These are phyloP conservation scores for Alligator sinensis DNA, from an alignment of 2,113 vertebrate species.

Conservation along the genomic window DNA sequence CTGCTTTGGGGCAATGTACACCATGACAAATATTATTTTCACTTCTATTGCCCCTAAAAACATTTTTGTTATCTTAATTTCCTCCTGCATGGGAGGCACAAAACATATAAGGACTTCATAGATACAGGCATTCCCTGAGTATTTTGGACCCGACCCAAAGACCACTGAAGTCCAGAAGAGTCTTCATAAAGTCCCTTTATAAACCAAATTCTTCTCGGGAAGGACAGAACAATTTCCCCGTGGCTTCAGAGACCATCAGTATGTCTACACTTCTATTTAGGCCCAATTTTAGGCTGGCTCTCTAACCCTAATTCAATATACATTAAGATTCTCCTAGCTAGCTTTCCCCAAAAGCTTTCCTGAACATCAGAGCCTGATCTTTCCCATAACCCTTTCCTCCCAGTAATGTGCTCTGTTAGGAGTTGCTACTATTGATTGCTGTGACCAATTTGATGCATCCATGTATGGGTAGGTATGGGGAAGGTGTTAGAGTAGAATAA, in stretches of 20 bases:
- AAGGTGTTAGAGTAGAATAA: slow-evolving; percentile 44
- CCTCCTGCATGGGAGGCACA: not conserved
- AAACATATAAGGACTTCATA: not conserved
- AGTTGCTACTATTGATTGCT: slow-evolving; percentile 60
- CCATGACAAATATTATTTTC: not conserved
- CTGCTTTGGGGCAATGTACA: not conserved
- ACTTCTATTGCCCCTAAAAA: not conserved
- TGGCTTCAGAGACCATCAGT: not conserved
- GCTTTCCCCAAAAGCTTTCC: too few species aligned
- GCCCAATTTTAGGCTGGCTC: not conserved
- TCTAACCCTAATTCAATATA: not conserved
- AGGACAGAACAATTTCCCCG: not conserved
- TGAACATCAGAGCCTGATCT: too few species aligned
- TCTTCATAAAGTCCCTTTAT: not conserved
- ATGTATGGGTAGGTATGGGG: slow-evolving; percentile 4
- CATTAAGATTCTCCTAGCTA: not conserved
- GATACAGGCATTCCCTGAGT: not conserved
- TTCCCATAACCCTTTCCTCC: slow-evolving; percentile 7
- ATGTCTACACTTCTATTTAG: not conserved
- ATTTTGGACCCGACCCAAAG: not conserved
- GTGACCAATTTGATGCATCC: slow-evolving; percentile 35
- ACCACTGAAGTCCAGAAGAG: not conserved
- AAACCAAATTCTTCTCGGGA: not conserved
- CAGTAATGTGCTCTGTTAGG: slow-evolving; percentile 50
- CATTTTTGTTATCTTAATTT: not conserved